These are phyloP conservation scores for Eulemur macaco DNA, from an alignment of 2,113 vertebrate genomes.

Conservation along the genomic window DNA sequence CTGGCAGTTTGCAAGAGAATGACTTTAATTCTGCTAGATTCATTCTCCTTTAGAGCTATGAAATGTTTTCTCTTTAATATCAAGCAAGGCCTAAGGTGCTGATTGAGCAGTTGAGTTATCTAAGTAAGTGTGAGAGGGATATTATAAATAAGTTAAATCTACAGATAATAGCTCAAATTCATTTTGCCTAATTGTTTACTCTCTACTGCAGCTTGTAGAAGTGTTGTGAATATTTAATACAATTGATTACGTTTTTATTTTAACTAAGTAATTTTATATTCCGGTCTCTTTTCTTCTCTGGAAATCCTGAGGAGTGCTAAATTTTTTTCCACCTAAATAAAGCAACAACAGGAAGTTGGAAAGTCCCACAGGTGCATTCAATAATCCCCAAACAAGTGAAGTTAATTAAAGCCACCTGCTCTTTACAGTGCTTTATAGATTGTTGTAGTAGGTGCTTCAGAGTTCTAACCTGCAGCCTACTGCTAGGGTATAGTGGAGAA, in stretches of 20 bases:
- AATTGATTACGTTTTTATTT: background rate
- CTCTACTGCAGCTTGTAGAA: background rate
- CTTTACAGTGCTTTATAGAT: background rate
- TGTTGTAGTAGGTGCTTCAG: background rate
- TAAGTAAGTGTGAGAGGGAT: background rate
- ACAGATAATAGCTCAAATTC: background rate
- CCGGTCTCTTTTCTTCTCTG: background rate
- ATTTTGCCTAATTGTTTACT: background rate
- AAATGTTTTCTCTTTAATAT: background rate
- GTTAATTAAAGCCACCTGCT: background rate
- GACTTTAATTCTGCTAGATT: background rate
- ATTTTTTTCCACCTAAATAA: background rate
- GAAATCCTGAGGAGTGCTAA: background rate
- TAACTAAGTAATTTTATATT: background rate
- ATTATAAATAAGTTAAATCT: background rate
- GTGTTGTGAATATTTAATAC: background rate
- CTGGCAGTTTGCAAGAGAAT: background rate
- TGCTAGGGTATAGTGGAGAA: background rate
- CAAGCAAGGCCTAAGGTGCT: background rate
- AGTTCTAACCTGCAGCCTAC: background rate
- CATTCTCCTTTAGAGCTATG: background rate
- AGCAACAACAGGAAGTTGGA: background rate
- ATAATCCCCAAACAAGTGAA: background rate
- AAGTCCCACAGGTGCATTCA: background rate
- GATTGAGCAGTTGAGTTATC: background rate